phyloP scores from a whole-genome alignment of 2,113 vertebrate species.

The Sapayoa aenigma region DNA sequence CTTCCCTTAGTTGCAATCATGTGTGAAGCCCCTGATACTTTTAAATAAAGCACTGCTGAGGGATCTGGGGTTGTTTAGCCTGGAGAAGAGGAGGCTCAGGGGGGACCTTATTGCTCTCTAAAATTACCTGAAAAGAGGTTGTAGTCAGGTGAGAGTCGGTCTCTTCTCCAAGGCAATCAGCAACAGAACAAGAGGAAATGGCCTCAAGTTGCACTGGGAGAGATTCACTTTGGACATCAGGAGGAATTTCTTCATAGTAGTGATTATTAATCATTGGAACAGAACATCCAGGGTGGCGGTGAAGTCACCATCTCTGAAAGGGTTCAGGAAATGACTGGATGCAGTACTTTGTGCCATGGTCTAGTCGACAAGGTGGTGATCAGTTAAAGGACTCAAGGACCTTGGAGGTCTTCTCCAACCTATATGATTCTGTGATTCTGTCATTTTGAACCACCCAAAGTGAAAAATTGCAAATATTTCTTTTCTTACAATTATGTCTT shows the following conservation, averaged over 20 bases:
- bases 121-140: not conserved
- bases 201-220: not conserved
- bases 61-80: not conserved
- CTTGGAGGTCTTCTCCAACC: not conserved
- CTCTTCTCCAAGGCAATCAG: not conserved
- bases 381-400: not conserved
- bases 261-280: not conserved
- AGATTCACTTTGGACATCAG: not conserved
- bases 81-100: not conserved
- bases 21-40: not conserved
- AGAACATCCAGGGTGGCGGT: not conserved
- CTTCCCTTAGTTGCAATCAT: not conserved
- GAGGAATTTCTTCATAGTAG: not conserved
- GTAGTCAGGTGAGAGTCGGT: rapidly evolving
- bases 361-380: too few species aligned
- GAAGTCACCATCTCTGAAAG: not conserved
- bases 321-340: not conserved
- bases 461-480: not conserved
- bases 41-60: not conserved
- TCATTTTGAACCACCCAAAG: not conserved
- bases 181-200: not conserved
- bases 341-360: not conserved
- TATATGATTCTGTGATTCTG: not conserved
- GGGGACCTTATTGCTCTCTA: not conserved
- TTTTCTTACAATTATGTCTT: not conserved